A percentile compares a stretch with the other conserved stretches of the same genome.
Evolutionary conservation across 2,113 vertebrate species (phyloP).

Genomic region (Sylvia atricapilla): DNA sequence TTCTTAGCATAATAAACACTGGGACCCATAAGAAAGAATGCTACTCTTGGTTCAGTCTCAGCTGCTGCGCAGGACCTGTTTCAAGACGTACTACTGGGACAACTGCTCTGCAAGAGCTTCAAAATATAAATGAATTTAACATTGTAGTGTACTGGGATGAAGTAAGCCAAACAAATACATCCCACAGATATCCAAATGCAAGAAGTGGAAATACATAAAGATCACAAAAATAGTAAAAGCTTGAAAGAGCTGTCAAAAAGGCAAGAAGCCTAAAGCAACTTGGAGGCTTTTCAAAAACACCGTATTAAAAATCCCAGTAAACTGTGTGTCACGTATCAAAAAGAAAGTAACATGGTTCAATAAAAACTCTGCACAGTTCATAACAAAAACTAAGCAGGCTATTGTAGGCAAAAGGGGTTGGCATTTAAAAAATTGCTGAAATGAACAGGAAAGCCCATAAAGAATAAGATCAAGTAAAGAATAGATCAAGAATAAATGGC

Average conservation of each 20-base stretch:
- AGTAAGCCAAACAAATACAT: conserved; percentile 24
- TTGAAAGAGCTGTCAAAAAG: conserved; percentile 2
- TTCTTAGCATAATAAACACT: not conserved
- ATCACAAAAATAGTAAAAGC: not conserved
- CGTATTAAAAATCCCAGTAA: not conserved
- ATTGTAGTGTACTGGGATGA: not conserved
- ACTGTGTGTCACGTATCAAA: not conserved
- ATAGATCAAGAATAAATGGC: not conserved
- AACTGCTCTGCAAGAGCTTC: not conserved
- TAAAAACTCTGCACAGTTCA: not conserved
- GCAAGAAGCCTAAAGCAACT: conserved; percentile 31
- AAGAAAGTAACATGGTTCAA: not conserved
- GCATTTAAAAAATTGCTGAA: not conserved
- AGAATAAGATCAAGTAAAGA: not conserved
- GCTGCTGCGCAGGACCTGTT: not conserved
- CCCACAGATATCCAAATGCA: conserved; percentile 10
- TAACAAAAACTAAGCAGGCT: not conserved
- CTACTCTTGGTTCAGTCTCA: not conserved
- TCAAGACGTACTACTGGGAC: not conserved
- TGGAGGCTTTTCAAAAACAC: conserved; percentile 33
- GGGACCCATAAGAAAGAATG: not conserved
- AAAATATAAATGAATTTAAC: not conserved
- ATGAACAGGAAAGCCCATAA: not conserved
- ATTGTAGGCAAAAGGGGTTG: not conserved
- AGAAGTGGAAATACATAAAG: conserved; percentile 13